Base-by-base conservation (phyloP, 2,797 vertebrate species). In the Lagorchestes hirsutus region DNA sequence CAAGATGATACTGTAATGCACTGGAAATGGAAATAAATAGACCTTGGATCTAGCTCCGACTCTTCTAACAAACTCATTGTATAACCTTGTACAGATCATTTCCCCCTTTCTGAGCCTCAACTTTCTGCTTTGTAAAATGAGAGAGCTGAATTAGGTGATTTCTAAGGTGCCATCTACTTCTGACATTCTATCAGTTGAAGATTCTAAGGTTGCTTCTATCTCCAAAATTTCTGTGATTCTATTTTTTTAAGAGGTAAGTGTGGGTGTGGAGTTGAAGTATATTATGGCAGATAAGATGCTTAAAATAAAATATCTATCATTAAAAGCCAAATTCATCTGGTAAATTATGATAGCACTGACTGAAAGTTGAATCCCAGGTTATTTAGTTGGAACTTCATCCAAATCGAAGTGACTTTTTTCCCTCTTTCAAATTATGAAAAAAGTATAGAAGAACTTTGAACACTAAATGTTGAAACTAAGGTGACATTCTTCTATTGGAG, bases 251-350 rank as follows among this genome's bases (percentile, higher is more conserved):
- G 40, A 87, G 24, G 40, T 87, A 87, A 6, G 40, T 87, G 74
- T 87, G 40, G 74, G 74, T 87, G 74, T 87, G 40, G 74, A 87
- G 27, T 3, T 87, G 74, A 87, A 87, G 40, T 27, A 87, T 87
- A 87, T 87, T 87, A 87, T 87, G 74, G 74, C 74, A 87, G 74
- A 87, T 87, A 87, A 46, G 40, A 87, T 50, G 40, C 74, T 87
- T 87, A 87, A 87, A 87, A 87, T 87, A 87, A 87, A 87, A 87
- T 87, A 87, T 87, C 74, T 87, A 87, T 87, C 74, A 87, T 87
- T 87, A 87, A 87, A 87, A 87, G 50, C 74, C 74, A 87, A 87
- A 87, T 87, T 87, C 24, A 87, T 87, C 40, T 87, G 74, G 74
- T 87, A 87, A 87, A 87, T 50, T 50, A 87, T 87, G 74, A 87